Evolutionary conservation across 1,140 invertebrate species (phyloP).

Genomic region (Brachystomella parvula): DNA sequence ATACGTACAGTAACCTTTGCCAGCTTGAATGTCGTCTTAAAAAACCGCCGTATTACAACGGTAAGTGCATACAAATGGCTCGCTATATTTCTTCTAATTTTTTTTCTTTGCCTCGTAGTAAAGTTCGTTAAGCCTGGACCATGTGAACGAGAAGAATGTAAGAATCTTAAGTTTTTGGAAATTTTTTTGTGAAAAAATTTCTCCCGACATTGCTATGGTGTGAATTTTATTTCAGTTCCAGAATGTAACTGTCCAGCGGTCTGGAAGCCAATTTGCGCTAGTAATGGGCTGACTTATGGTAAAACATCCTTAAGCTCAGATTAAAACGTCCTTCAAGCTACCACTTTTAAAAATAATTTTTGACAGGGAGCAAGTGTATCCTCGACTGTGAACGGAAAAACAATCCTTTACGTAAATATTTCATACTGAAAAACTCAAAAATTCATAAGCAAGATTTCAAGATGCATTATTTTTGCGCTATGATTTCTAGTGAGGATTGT

Average conservation of each 20-base stretch:
- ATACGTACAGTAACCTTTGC: slow-evolving; percentile 2
- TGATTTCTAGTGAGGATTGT: slow-evolving; percentile 3
- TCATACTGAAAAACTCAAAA: background rate
- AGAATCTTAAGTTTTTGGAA: no score
- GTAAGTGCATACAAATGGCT: background rate
- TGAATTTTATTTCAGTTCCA: background rate
- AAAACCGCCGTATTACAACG: background rate
- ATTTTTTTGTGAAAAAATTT: no score
- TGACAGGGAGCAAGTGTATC: background rate
- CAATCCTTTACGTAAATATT: background rate
- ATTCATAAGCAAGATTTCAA: background rate
- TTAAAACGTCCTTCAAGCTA: background rate
- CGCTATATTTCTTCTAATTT: background rate
- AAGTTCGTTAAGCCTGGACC: background rate
- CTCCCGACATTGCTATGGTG: no score
- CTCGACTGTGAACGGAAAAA: background rate
- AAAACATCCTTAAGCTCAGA: background rate
- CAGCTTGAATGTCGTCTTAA: slow-evolving; percentile 1
- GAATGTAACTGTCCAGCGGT: background rate
- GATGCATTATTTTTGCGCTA: slow-evolving; percentile 1
- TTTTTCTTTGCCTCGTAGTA: background rate
- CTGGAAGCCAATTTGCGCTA: slow-evolving; percentile 6
- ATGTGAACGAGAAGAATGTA: background rate
- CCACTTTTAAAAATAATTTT: background rate
- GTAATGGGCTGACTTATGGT: slow-evolving; percentile 4